These are phyloP conservation scores for Ceyx margarethae DNA, from an alignment of 2,113 vertebrate species.

Conservation along the genomic window DNA sequence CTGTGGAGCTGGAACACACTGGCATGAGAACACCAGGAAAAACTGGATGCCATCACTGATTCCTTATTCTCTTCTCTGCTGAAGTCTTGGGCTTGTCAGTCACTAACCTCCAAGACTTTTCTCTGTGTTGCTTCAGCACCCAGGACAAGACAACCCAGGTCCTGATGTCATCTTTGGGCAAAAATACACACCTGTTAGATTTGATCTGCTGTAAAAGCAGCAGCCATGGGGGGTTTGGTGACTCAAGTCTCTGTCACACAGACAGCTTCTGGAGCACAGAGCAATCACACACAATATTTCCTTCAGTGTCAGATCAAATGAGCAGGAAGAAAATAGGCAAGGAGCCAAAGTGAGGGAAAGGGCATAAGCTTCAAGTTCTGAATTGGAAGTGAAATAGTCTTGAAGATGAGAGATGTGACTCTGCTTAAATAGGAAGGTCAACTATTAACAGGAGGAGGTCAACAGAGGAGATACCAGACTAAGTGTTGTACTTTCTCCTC, in stretches of 20 bases:
- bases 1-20: fast-evolving
- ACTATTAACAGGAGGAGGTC: background rate
- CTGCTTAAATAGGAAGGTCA: background rate
- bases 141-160: background rate
- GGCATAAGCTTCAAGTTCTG: background rate
- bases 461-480: background rate
- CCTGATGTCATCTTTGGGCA: background rate
- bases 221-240: background rate
- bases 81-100: background rate
- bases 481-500: background rate
- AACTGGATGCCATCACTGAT: background rate
- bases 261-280: background rate
- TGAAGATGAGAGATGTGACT: background rate
- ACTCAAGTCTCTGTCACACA: background rate
- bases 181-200: background rate
- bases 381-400: background rate
- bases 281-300: background rate
- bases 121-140: background rate
- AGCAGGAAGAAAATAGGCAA: background rate
- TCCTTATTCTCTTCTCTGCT: background rate
- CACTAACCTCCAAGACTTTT: background rate
- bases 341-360: background rate
- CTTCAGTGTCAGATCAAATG: background rate
- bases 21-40: background rate
- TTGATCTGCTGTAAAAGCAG: background rate